Evolutionary conservation across 2,113 vertebrate genomes (phyloP), one percentile per base, ranked within the genome.

Genomic region (Ovis canadensis): DNA sequence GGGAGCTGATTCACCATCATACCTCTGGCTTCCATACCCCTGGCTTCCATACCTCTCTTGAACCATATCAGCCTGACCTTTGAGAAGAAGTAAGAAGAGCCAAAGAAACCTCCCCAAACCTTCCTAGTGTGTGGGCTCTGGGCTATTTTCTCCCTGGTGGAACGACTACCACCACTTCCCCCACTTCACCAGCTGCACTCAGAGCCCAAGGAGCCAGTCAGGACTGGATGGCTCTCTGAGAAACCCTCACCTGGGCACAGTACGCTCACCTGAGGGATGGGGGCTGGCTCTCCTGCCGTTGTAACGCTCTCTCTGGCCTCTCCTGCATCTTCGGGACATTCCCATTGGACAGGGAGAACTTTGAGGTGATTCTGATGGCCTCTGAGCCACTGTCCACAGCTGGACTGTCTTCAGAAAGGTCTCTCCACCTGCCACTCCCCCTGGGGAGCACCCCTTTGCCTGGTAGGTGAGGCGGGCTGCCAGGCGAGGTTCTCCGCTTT

Each of bases 251-350:
- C 77, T 9, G 19, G 2, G 93, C 25, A 19, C 2, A 16, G 64
- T 16, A 7, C 0, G 7, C 99, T 98, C 98, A 99, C 99, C 99
- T 99, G 97, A 91, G 94, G 3, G 97, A 62, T 9, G 94, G 59
- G 45, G 98, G 57, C 0, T 45, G 81, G 93, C 31, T 90, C 64
- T 98, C 98, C 13, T 48, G 97, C 88, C 97, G 89, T 74, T 23
- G 98, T 31, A 97, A 93, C 0, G 87, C 94, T 48, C 94, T 98
- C 54, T 98, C 98, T 88, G 55, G 98, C 64, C 94, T 98, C 60
- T 99, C 98, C 88, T 97, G 98, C 82, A 86, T 97, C 80, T 64
- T 1, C 57, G n/a, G 96, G 25, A 97, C 93, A 90, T 97, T 96
- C 45, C 94, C 98, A 33, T 91, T 97, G 5, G 84, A 15, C 8